Conservation (phyloP, 53 echinoderm and acorn worm species). For the Holothuria leucospilota region DNA sequence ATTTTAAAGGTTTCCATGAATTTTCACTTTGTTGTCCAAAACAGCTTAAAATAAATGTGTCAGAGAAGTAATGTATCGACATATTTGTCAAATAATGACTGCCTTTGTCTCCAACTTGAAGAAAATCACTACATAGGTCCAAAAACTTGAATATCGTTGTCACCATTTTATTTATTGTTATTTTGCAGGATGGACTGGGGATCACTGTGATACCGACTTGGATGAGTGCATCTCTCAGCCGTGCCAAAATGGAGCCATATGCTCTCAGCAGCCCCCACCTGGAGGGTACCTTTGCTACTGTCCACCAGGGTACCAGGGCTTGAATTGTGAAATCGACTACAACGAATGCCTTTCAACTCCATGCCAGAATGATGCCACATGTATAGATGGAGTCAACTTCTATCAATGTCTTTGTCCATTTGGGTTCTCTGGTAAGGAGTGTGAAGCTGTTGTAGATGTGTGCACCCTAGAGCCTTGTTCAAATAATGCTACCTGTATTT, state of each 20-base stretch:
- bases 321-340: conserved; percentile 13
- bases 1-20: no score
- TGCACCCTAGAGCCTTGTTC: conserved; percentile 64
- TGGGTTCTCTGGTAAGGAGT: conserved; percentile 51
- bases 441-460: conserved; percentile 61
- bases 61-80: no score
- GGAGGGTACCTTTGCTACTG: conserved; percentile 64
- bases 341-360: conserved; percentile 57
- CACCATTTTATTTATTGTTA: neutral
- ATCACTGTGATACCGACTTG: conserved; percentile 57
- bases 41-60: no score
- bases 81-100: no score
- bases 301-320: conserved; percentile 50
- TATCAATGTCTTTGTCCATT: conserved; percentile 47
- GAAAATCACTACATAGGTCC: no score
- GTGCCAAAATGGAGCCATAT: conserved; percentile 63
- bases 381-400: conserved; percentile 29
- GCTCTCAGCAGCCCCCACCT: conserved; percentile 47
- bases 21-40: no score
- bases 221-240: conserved; percentile 70
- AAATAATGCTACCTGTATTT: conserved; percentile 63
- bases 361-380: conserved; percentile 48
- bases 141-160: no score
- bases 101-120: no score
- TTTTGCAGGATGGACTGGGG: conserved; percentile 55